A percentile compares a stretch with the other conserved stretches of the same genome.
phyloP scores from a whole-genome alignment of 2,888 invertebrate species.

The Dysmachus trigonus region DNA sequence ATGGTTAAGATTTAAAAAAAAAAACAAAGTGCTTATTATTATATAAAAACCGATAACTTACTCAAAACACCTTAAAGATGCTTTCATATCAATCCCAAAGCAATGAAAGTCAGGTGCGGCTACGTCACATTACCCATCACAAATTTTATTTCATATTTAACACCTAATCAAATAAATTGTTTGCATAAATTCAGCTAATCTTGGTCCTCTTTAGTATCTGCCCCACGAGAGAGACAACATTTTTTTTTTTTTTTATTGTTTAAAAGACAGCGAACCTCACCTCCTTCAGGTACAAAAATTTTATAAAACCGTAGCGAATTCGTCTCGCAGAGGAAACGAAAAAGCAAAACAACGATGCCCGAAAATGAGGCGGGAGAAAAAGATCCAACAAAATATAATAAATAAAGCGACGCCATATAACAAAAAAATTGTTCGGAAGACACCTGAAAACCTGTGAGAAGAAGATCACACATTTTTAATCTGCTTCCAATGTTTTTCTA shows the following conservation, averaged over 20 bases:
- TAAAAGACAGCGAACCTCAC: background rate
- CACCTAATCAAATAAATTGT: conserved; percentile 36
- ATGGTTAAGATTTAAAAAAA: too few species aligned
- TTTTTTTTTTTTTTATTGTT: background rate
- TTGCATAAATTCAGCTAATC: conserved; percentile 8
- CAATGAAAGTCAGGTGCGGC: background rate
- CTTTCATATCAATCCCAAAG: background rate
- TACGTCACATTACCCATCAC: background rate
- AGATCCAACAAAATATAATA: background rate
- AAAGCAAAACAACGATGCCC: background rate
- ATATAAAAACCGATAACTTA: too few species aligned
- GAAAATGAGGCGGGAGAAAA: background rate
- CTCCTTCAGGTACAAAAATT: background rate
- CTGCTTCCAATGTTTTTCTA: conserved; percentile 1
- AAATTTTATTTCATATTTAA: conserved; percentile 14
- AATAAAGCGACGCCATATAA: conserved; percentile 39
- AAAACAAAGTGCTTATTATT: too few species aligned
- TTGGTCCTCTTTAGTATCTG: background rate
- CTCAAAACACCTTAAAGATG: background rate
- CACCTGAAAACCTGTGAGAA: conserved; percentile 44
- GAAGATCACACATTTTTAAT: conserved; percentile 37
- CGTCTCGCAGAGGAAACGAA: background rate
- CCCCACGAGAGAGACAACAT: too few species aligned
- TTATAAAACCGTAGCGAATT: background rate
- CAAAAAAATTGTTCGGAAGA: conserved; percentile 22